Conservation (phyloP, 2,797 vertebrate species). For the Rhinogobio ventralis region DNA sequence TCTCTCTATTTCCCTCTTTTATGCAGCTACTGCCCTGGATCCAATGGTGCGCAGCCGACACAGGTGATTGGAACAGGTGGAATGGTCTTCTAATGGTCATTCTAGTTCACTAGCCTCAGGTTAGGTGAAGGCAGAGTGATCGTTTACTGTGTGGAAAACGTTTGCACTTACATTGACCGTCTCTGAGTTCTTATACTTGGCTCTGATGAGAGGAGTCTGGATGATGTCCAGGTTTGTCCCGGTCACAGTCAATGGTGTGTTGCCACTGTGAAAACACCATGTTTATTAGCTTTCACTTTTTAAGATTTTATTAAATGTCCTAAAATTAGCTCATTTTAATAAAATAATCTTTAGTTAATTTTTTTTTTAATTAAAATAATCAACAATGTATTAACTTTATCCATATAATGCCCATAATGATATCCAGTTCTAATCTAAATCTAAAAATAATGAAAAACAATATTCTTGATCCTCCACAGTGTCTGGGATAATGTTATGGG, state of each 20-base stretch:
- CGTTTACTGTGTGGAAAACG: slow-evolving; percentile 18
- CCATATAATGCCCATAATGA: background rate
- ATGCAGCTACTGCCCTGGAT: slow-evolving; percentile 51
- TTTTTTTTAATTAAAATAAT: background rate
- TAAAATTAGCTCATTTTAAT: background rate
- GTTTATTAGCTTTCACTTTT: background rate
- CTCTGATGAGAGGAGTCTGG: slow-evolving; percentile 94
- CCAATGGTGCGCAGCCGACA: slow-evolving; percentile 48
- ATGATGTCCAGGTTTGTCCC: slow-evolving; percentile 97
- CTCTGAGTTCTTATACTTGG: slow-evolving; percentile 91
- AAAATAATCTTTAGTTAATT: background rate
- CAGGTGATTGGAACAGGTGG: slow-evolving; percentile 53
- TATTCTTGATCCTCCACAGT: background rate
- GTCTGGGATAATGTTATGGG: background rate
- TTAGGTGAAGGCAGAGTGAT: slow-evolving; percentile 47
- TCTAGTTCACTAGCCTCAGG: slow-evolving; percentile 33
- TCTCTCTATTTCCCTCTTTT: slow-evolving; percentile 35
- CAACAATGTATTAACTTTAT: background rate
- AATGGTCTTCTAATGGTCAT: slow-evolving; percentile 45
- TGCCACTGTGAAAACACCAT: slow-evolving; percentile 79
- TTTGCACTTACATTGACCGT: slow-evolving; percentile 89
- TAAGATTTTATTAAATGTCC: background rate
- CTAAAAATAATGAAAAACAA: background rate
- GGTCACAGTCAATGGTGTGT: slow-evolving; percentile 93
- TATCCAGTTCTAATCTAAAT: background rate